A percentile compares a stretch with the other conserved stretches of the same genome.
phyloP scores from a whole-genome alignment of 2,888 invertebrate species.

The Geophilus truncorum region DNA sequence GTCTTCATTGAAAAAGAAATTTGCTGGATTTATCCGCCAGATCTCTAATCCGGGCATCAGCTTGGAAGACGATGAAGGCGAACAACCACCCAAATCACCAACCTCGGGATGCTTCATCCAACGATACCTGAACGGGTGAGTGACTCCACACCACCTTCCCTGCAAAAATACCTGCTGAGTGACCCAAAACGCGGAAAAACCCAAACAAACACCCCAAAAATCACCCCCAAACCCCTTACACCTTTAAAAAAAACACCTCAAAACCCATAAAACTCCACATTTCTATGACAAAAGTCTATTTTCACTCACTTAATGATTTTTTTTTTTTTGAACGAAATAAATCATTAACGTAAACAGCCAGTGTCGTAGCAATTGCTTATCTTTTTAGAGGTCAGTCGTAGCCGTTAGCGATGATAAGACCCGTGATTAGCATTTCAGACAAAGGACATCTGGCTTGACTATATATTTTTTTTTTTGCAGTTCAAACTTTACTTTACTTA shows the following conservation, averaged over 20 bases:
- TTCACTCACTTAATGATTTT: no score
- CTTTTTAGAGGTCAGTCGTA: not conserved
- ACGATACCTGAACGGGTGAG: conserved; percentile 65
- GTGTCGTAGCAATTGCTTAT: not conserved
- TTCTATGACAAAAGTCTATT: no score
- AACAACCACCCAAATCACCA: conserved; percentile 13
- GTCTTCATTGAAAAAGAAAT: conserved; percentile 66
- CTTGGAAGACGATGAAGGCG: not conserved
- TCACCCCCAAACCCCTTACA: no score
- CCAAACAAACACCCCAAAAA: not conserved
- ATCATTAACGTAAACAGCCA: not conserved
- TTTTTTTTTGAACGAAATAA: no score
- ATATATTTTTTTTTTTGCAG: not conserved
- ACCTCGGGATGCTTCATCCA: conserved; percentile 62
- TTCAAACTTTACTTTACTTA: not conserved
- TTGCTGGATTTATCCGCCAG: conserved; percentile 66
- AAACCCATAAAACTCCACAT: no score
- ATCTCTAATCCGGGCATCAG: conserved; percentile 57
- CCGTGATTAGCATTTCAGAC: not conserved
- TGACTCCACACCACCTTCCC: conserved; percentile 29
- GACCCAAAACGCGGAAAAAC: not conserved
- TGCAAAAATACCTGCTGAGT: not conserved
- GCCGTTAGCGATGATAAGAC: not conserved
- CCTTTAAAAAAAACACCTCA: not conserved
- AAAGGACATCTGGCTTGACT: not conserved